Evolutionary conservation across 2,888 invertebrate genomes (phyloP).

Genomic region (Athrips mouffetella): DNA sequence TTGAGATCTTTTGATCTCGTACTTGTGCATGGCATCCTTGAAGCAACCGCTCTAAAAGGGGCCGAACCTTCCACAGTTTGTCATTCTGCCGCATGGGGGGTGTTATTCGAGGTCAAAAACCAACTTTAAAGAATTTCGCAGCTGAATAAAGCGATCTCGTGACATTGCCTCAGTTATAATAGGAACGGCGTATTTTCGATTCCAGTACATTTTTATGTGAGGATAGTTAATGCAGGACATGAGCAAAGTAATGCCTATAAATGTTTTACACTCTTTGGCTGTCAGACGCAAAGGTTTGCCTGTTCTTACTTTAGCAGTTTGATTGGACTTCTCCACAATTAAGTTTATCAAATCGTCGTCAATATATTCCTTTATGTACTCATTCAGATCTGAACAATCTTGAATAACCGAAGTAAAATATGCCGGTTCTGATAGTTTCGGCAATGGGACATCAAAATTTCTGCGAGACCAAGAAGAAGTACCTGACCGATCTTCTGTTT

Average conservation of each 20-base stretch:
- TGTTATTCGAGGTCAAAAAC: slow-evolving; percentile 22
- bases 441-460: slow-evolving; percentile 4
- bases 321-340: slow-evolving; percentile 18
- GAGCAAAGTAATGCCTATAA: slow-evolving; percentile 18
- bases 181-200: slow-evolving; percentile 19
- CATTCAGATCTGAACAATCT: slow-evolving; percentile 5
- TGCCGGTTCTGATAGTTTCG: neutral
- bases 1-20: slow-evolving; percentile 18
- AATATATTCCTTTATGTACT: slow-evolving; percentile 11
- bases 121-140: slow-evolving; percentile 20
- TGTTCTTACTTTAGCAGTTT: slow-evolving; percentile 12
- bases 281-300: slow-evolving; percentile 17
- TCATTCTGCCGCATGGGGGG: slow-evolving; percentile 16
- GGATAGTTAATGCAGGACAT: slow-evolving; percentile 16
- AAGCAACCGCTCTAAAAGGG: slow-evolving; percentile 17
- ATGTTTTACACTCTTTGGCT: slow-evolving; percentile 16
- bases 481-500: neutral
- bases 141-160: slow-evolving; percentile 14
- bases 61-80: slow-evolving; percentile 25
- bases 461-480: neutral
- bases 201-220: slow-evolving; percentile 18
- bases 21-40: slow-evolving; percentile 16
- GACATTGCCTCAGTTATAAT: slow-evolving; percentile 20
- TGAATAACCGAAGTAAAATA: slow-evolving; percentile 4
- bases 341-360: slow-evolving; percentile 11